Evolutionary conservation across 2,888 invertebrate genomes (phyloP), one percentile per base, ranked within the genome.

Genomic region (Scaeva pyrastri): DNA sequence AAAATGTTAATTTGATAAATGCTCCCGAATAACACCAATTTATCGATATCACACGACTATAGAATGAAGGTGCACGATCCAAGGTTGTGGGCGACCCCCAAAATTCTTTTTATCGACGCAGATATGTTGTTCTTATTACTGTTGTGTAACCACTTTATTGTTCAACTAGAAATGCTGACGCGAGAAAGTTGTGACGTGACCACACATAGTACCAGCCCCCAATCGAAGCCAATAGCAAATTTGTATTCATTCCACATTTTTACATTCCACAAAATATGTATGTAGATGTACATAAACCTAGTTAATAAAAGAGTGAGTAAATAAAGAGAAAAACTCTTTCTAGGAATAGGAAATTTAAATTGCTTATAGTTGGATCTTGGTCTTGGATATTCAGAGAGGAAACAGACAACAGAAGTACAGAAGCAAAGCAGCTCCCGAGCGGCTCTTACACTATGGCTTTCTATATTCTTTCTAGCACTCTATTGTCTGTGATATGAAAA

Each of bases 121-220:
- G 56, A 4, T 39, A 26, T 39, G 19, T 21, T 45, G 11, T 60
- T n/a, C n/a, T n/a, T 6, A 21, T 2, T 60, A 52, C n/a, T 26
- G 45, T 80, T 74, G 64, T 84, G 64, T 66, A 68, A 68, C 23
- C n/a, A 68, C 12, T 48, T 26, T 31, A 8, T 64, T 64, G 64
- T 64, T 31, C 16, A 64, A 80, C 52, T 66, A 39, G 43, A 56
- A 58, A 12, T 75, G 26, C 68, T 68, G 62, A 74, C 31, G 31
- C 60, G 70, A 16, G 19, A 52, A 62, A 64, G 12, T 62, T 56
- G 70, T 85, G 85, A 86, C 85, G 77, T 60, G 60, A 60, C 60
- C 19, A 26, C 56, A 70, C 45, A 1, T 43, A 70, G 68, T 70
- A 81, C 76, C 72, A 68, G 85, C 85, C 85, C 79, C 81, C 81